These are phyloP conservation scores for Anguilla japonica DNA, from an alignment of 2,113 vertebrate genomes.

Conservation along the genomic window DNA sequence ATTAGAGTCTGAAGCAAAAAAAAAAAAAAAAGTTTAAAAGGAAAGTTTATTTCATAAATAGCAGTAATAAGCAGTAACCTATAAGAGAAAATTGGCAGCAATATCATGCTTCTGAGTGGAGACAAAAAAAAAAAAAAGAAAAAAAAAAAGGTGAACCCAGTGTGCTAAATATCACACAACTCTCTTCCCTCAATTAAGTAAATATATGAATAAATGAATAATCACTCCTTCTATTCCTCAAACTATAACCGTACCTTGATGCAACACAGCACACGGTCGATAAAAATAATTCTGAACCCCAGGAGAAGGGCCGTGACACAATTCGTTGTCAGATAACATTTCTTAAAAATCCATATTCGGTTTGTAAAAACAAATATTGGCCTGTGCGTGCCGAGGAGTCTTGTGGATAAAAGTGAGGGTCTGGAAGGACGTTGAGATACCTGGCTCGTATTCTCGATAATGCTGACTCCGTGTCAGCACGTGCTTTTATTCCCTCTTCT, in stretches of 20 bases:
- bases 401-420: neutral
- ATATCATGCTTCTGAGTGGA: neutral
- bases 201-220: neutral
- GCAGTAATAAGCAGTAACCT: neutral
- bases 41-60: neutral
- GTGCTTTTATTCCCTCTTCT: neutral
- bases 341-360: neutral
- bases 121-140: neutral
- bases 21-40: neutral
- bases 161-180: neutral
- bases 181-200: neutral
- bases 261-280: neutral
- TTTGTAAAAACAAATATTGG: neutral
- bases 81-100: neutral
- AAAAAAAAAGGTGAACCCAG: too few species aligned
- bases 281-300: neutral
- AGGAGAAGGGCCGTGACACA: neutral
- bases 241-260: neutral
- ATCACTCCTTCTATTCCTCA: neutral
- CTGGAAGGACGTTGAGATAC: neutral
- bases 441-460: neutral
- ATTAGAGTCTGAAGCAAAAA: neutral
- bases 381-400: neutral
- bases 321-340: neutral
- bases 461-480: neutral